Percentiles rank a stretch among this genome's conserved stretches.
These are phyloP conservation scores for Myopa tessellatipennis DNA, from an alignment of 2,888 invertebrate species.

Conservation along the genomic window DNA sequence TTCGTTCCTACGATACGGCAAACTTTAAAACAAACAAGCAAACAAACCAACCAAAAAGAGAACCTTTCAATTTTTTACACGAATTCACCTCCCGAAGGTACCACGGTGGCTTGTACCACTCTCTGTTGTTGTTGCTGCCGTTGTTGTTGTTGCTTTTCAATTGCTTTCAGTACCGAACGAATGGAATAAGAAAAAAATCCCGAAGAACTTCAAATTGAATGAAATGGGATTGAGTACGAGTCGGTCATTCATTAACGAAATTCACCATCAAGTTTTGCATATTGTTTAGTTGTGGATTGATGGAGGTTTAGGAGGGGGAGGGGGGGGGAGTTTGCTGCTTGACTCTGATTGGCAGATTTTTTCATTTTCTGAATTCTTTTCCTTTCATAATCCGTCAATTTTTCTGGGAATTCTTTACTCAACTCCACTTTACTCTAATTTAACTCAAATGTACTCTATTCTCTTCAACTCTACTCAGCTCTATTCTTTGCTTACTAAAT, in stretches of 20 bases:
- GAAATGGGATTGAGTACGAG: conserved; percentile 35
- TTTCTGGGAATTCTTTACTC: not conserved
- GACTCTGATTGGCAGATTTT: not conserved
- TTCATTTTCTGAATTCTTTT: not conserved
- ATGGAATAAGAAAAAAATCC: not conserved
- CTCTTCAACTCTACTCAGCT: not conserved
- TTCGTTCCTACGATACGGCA: not conserved
- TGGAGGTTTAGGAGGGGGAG: too few species aligned
- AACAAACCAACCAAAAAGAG: not conserved
- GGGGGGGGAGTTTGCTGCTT: not conserved
- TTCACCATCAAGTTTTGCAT: conserved; percentile 24
- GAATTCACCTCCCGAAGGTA: conserved; percentile 34
- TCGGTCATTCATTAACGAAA: conserved; percentile 30
- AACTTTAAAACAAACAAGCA: not conserved
- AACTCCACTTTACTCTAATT: not conserved
- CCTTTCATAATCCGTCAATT: not conserved
- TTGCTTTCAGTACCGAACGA: not conserved
- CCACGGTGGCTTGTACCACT: conserved; percentile 20
- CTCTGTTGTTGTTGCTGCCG: conserved; percentile 14
- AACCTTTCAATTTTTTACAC: conserved; percentile 32
- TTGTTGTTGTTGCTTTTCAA: conserved; percentile 31
- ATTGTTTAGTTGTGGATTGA: too few species aligned
- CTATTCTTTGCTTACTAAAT: not conserved
- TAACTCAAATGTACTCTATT: too few species aligned
- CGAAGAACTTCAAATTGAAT: conserved; percentile 1